Conservation (phyloP, 2,113 vertebrate species). For the Lycaon pictus region DNA sequence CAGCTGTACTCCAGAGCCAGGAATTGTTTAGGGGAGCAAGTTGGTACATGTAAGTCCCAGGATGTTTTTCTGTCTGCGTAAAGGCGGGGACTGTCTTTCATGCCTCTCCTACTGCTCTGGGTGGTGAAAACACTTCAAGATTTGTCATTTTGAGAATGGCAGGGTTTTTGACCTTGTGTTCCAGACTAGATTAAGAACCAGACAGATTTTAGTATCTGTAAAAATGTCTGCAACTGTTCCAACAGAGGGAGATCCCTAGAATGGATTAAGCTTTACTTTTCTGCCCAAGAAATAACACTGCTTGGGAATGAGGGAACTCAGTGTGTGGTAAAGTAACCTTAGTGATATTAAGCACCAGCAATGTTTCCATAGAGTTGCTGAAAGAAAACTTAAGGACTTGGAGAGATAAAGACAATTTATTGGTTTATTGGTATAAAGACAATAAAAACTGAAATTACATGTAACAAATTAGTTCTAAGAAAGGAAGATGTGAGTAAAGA, state of each 20-base stretch:
- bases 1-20: constrained; percentile 13
- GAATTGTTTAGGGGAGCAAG: background rate
- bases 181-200: constrained; percentile 53
- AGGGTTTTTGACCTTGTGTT: background rate
- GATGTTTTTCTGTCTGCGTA: background rate
- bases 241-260: background rate
- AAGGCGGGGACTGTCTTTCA: background rate
- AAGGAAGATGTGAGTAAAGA: background rate
- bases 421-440: background rate
- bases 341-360: background rate
- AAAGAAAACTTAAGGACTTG: background rate
- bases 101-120: background rate
- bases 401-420: background rate
- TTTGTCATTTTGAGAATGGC: constrained; percentile 38
- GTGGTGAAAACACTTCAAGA: background rate
- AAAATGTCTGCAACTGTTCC: constrained; percentile 22
- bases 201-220: constrained; percentile 60
- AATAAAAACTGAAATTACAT: background rate
- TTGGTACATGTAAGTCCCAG: constrained; percentile 18
- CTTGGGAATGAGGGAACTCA: background rate
- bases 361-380: background rate
- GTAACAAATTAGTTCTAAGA: background rate
- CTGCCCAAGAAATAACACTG: background rate
- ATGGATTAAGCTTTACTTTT: background rate
- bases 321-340: background rate